A percentile compares a stretch with the other conserved stretches of the same genome.
Evolutionary conservation across 2,888 invertebrate species (phyloP).

Genomic region (Catocala sponsa): DNA sequence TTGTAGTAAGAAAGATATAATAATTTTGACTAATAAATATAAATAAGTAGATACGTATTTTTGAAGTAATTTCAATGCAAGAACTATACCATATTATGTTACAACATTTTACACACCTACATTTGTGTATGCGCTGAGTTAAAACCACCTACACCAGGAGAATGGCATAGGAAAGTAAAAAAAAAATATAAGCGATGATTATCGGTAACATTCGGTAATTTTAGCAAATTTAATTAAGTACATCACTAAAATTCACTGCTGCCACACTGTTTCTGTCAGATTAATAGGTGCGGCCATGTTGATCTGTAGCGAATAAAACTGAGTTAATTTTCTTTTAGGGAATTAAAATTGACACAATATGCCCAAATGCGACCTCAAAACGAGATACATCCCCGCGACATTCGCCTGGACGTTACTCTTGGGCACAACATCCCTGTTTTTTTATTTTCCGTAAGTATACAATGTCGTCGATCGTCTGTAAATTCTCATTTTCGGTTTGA

Average conservation of each 20-base stretch:
- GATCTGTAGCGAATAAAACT: conserved; percentile 87
- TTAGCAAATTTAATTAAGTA: not conserved
- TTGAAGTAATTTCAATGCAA: no score
- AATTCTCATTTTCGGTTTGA: conserved; percentile 79
- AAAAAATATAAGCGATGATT: no score
- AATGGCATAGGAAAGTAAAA: no score
- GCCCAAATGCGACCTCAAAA: conserved; percentile 99
- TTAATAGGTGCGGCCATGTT: conserved; percentile 90
- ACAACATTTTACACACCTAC: no score
- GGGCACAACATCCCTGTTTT: conserved; percentile 97
- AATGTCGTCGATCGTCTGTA: conserved; percentile 73
- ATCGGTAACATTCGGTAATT: no score
- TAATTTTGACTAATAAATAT: no score
- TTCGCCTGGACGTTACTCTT: conserved; percentile 99
- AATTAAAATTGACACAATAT: conserved; percentile 89
- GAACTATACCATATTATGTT: no score
- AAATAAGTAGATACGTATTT: no score
- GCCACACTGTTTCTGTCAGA: conserved; percentile 74
- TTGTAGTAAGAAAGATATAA: no score
- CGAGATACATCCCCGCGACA: conserved; percentile 98
- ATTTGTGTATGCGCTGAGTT: no score
- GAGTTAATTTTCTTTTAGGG: conserved; percentile 82
- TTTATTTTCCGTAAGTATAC: conserved; percentile 98
- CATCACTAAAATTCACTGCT: conserved; percentile 52
- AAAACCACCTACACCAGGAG: no score